Base-by-base conservation (phyloP, 2,113 vertebrate genomes). In the Trinectes maculatus region DNA sequence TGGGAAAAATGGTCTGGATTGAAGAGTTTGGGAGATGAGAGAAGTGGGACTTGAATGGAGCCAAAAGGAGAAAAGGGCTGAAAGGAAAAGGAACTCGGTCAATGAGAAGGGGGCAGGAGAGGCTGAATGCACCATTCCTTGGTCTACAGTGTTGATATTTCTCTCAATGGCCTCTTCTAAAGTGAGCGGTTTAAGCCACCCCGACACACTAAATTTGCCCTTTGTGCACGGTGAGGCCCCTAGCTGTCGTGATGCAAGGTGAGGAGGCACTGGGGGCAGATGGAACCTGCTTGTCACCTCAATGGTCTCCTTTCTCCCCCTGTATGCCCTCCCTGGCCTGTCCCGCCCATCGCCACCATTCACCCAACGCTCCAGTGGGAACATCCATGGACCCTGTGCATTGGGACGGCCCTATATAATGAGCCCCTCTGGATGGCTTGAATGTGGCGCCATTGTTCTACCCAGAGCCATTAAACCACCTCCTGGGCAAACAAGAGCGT, bases 401-500 rank as follows among this genome's bases (percentile, higher is more conserved):
- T 95, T 91, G 90, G 94, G 94, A 93, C 89, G 34, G 78, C 58
- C 88, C 87, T 91, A 93, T 93, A 95, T 96, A 96, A 98, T 96
- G 95, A 98, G 95, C 86, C 91, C 89, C 91, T 87, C 91, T 89
- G 80, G 93, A 90, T 77, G 82, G 83, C 89, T 91, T 95, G 95
- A 96, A 96, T 95, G 95, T 94, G 94, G 90, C 88, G 89, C 90
- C 91, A 97, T 97, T 96, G 96, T 99, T 93, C 91, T 92, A 89
- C 84, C 83, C 5, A 77, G 90, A 94, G 94, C 94, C 95, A 96
- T 95, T 95, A 94, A 95, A 96, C 92, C 95, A 95, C 96, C 95
- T 97, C 93, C 95, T 96, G 94, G 89, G 94, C 95, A 93, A 94
- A 96, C 94, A 96, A 95, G 94, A 96, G 94, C 94, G 92, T 94